phyloP scores from a whole-genome alignment of 1,140 invertebrate genomes.

The Sitobion miscanthi region DNA sequence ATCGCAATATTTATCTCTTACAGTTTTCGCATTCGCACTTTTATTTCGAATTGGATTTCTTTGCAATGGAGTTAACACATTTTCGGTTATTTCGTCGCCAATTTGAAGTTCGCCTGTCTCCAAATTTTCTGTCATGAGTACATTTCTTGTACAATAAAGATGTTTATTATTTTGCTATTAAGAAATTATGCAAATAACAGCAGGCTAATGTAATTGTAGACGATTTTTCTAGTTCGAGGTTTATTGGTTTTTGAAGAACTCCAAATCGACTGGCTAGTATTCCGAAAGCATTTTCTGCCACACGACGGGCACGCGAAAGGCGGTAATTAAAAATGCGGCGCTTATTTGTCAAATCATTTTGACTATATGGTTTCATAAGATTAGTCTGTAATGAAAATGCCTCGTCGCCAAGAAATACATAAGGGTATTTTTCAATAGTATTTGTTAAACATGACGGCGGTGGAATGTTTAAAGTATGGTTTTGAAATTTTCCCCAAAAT shows the following conservation, averaged over 20 bases:
- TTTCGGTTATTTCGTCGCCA: conserved; percentile 36
- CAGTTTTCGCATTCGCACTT: not conserved
- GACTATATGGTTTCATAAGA: conserved; percentile 65
- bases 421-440: conserved; percentile 56
- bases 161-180: conserved; percentile 56
- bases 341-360: conserved; percentile 62
- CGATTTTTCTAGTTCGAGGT: conserved; percentile 60
- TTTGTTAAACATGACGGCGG: conserved; percentile 58
- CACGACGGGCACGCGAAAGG: too few species aligned
- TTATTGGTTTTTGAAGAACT: conserved; percentile 62
- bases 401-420: conserved; percentile 64
- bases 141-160: conserved; percentile 24
- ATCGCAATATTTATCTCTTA: conserved; percentile 35
- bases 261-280: conserved; percentile 62
- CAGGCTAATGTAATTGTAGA: conserved; percentile 60
- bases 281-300: conserved; percentile 58
- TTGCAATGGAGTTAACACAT: conserved; percentile 25
- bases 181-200: conserved; percentile 60
- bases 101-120: conserved; percentile 24
- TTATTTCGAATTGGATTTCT: conserved; percentile 7
- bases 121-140: conserved; percentile 24
- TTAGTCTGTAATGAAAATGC: conserved; percentile 64
- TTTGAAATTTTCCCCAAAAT: conserved; percentile 59
- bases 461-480: conserved; percentile 57
- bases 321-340: conserved; percentile 63